Conservation (phyloP, 2,888 invertebrate genomes). For the Gari tellinella region DNA sequence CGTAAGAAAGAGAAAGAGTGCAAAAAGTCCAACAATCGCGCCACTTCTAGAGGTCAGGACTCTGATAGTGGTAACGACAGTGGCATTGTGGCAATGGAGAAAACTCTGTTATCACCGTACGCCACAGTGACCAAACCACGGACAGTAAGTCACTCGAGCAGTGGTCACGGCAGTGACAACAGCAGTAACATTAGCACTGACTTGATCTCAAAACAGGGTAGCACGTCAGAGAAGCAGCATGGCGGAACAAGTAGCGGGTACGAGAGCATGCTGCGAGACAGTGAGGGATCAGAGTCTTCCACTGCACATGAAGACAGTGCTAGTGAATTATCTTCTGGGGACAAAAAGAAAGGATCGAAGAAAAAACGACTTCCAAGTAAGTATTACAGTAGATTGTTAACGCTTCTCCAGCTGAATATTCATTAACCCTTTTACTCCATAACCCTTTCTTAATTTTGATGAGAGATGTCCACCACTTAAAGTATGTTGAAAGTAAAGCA, state of each 20-base stretch:
- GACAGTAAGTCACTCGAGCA: conserved; percentile 83
- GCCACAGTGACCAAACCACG: conserved; percentile 83
- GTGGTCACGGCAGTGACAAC: conserved; percentile 84
- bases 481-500: too few species aligned
- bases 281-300: conserved; percentile 94
- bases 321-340: conserved; percentile 78
- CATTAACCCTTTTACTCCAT: too few species aligned
- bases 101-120: conserved; percentile 83
- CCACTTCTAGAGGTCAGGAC: conserved; percentile 68
- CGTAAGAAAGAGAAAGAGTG: conserved; percentile 78
- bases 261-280: conserved; percentile 94
- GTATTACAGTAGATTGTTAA: conserved; percentile 44
- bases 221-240: conserved; percentile 78
- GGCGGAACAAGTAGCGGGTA: conserved; percentile 92
- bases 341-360: conserved; percentile 77
- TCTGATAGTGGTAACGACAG: conserved; percentile 84
- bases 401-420: too few species aligned
- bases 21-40: conserved; percentile 63
- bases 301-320: conserved; percentile 84
- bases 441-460: too few species aligned
- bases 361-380: conserved; percentile 75
- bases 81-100: conserved; percentile 78
- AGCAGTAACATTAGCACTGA: conserved; percentile 79
- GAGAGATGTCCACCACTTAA: too few species aligned
- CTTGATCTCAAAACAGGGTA: conserved; percentile 72